These are phyloP conservation scores for Dendrophyllia cribrosa DNA, from an alignment of 64 coral and sea anemone genomes.

Conservation along the genomic window DNA sequence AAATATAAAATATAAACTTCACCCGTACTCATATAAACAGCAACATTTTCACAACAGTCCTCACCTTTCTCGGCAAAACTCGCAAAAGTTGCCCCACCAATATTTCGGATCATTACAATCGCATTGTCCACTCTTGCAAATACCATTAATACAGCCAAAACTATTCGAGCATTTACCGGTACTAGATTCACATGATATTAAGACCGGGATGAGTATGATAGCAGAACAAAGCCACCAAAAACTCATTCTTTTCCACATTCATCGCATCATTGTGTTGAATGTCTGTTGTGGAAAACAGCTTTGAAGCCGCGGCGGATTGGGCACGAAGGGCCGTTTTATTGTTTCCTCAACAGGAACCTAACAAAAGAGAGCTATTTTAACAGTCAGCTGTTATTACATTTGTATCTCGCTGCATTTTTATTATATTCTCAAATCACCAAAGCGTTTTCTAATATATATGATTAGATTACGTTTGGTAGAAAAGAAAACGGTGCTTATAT, in stretches of 20 bases:
- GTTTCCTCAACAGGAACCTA: background rate
- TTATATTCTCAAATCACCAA: too few species aligned
- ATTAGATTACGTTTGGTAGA: too few species aligned
- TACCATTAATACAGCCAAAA: background rate
- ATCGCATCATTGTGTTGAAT: slow-evolving; percentile 15
- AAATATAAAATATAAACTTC: too few species aligned
- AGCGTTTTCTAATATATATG: too few species aligned
- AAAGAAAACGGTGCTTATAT: too few species aligned
- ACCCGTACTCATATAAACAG: too few species aligned
- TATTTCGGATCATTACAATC: background rate
- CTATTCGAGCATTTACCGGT: background rate
- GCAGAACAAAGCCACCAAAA: slow-evolving; percentile 19
- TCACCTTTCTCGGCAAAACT: slow-evolving; percentile 23
- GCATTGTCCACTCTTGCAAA: slow-evolving; percentile 7
- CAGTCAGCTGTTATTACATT: too few species aligned
- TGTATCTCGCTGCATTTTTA: too few species aligned
- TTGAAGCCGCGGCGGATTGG: background rate
- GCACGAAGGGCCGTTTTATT: background rate
- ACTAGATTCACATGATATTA: background rate
- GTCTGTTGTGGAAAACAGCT: background rate
- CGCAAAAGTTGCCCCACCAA: slow-evolving; percentile 4
- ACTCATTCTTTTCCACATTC: slow-evolving; percentile 26
- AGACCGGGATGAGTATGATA: background rate
- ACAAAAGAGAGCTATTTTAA: background rate
- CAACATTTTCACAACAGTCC: background rate